phyloP scores from a whole-genome alignment of 1,140 invertebrate species.

The Rhyzopertha dominica region DNA sequence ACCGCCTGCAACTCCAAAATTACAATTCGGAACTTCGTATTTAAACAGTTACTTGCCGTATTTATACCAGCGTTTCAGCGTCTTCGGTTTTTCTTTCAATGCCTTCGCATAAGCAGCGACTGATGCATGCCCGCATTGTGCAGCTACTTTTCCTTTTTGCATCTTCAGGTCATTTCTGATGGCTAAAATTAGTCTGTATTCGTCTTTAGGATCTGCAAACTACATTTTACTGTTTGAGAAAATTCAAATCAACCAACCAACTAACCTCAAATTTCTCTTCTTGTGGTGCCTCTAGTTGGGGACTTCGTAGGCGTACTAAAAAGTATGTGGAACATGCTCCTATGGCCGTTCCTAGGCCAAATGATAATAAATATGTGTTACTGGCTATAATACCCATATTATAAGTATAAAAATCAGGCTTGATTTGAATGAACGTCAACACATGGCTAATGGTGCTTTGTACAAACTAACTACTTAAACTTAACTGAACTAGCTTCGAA shows the following conservation, averaged over 20 bases:
- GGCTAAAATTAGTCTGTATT: conserved; percentile 79
- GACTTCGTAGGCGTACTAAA: conserved; percentile 20
- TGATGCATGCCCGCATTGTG: conserved; percentile 89
- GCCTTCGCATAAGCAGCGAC: conserved; percentile 72
- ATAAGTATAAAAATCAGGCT: too few species aligned
- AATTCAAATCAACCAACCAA: background rate
- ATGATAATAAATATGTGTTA: conserved; percentile 30
- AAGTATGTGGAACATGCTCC: conserved; percentile 30
- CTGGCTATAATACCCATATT: conserved; percentile 31
- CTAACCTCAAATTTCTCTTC: conserved; percentile 42
- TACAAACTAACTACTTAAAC: too few species aligned
- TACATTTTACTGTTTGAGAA: conserved; percentile 18
- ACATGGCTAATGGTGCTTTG: too few species aligned
- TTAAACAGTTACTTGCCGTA: conserved; percentile 48
- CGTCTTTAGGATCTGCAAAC: conserved; percentile 43
- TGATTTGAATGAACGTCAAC: too few species aligned
- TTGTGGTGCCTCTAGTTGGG: conserved; percentile 22
- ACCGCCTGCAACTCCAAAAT: conserved; percentile 31
- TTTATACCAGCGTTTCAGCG: conserved; percentile 69
- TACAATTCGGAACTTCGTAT: background rate
- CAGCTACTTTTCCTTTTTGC: conserved; percentile 91
- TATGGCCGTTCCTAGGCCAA: conserved; percentile 32
- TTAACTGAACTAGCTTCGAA: too few species aligned
- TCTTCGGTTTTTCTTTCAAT: conserved; percentile 54
- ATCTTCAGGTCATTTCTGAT: conserved; percentile 88